These are phyloP conservation scores for Megalops atlanticus DNA, from an alignment of 2,113 vertebrate species.

Conservation along the genomic window DNA sequence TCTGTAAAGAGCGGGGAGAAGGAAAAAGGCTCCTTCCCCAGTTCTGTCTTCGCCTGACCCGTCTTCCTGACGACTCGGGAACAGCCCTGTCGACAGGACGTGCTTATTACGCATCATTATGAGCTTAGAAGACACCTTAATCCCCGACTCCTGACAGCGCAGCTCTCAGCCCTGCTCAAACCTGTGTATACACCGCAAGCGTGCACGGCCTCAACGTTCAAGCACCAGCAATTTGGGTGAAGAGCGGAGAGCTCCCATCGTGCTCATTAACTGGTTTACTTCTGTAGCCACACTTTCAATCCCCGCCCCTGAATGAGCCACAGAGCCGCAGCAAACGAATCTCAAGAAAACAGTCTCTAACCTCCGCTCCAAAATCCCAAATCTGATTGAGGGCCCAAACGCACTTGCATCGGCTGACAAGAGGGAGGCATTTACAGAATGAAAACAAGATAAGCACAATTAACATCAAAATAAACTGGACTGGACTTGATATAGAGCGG, in stretches of 20 bases:
- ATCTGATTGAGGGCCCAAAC: neutral
- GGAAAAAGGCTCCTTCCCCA: constrained; percentile 55
- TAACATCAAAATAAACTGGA: constrained; percentile 64
- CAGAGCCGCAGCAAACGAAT: too few relatives aligned
- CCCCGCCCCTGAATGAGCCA: too few relatives aligned
- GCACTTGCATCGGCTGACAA: neutral
- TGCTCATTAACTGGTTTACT: too few relatives aligned
- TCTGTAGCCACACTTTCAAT: too few relatives aligned
- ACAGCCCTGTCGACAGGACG: constrained; percentile 36
- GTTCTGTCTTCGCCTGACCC: constrained; percentile 33
- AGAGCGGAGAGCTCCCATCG: too few relatives aligned
- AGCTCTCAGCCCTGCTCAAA: neutral
- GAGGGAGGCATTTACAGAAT: constrained; percentile 48
- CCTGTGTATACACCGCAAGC: neutral
- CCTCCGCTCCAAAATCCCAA: too few relatives aligned
- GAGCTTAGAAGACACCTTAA: constrained; percentile 3
- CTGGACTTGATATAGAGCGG: neutral
- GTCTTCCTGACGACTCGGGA: constrained; percentile 38
- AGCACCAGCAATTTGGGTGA: too few relatives aligned
- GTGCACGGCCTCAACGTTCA: too few relatives aligned
- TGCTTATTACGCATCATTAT: constrained; percentile 24
- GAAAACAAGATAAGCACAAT: constrained; percentile 57
- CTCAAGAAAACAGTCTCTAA: too few relatives aligned
- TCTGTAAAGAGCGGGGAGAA: neutral
- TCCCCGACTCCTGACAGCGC: neutral